Evolutionary conservation across 2,888 invertebrate genomes (phyloP), one percentile per base, ranked within the genome.

Genomic region (Cosmopolites sordidus): DNA sequence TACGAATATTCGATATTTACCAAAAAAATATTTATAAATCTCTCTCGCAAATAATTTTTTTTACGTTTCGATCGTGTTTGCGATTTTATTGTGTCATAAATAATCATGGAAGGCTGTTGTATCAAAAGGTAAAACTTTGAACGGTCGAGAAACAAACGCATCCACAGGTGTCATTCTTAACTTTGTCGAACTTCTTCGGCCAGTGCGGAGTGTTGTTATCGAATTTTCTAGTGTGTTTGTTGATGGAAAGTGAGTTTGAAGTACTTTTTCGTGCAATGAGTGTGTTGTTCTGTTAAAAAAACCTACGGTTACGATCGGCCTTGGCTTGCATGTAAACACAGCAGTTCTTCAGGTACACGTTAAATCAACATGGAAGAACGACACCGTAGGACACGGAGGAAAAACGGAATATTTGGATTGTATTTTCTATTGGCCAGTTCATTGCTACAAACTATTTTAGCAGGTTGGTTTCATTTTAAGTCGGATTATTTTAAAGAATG

Each of bases 161-260:
- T 62, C 63, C 61, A 63, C 63, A 63, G 63, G 63, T 63, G 63
- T 60, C 60, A 56, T 56, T 46, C 27, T 54, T 48, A 58, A 50
- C 56, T 57, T 62, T 62, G 56, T 45, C 41, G 30, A 43, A 50
- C 47, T 58, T 33, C n/a, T 33, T 5, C 33, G 33, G n/a, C 33
- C 11, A 33, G 12, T 53, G 40, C 40, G 51, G 50, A 51, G 52
- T 54, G 50, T 45, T 53, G 45, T 50, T 14, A 16, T n/a, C 14
- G 9, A n/a, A 22, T 37, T 46, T 52, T 30, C 38, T 54, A 51
- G 60, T 61, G 58, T 54, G 56, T 56, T 52, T 22, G 50, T 48
- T 42, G 30, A n/a, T 18, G 51, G 17, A 18, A 39, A 43, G 59
- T 56, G 56, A 50, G 18, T 51, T 46, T 37, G 5, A 18, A 16